These are phyloP conservation scores for Batillaria attramentaria DNA, from an alignment of 1,140 invertebrate species.

Conservation along the genomic window DNA sequence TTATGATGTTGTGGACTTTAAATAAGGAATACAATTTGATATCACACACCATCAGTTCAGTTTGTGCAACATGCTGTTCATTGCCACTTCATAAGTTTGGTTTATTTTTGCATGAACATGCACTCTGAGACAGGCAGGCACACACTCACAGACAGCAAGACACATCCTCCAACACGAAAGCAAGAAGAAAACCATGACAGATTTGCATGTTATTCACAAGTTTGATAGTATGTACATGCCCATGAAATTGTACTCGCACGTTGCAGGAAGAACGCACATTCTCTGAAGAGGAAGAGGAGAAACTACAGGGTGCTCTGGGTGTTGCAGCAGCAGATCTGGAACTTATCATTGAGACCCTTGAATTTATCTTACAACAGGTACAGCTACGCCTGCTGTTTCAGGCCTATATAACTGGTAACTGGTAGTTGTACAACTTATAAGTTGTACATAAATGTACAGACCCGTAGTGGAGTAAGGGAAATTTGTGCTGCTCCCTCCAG, in stretches of 20 bases:
- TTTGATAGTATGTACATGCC: too few relatives aligned
- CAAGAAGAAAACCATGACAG: slow-evolving; percentile 1
- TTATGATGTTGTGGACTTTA: too few relatives aligned
- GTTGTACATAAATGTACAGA: too few relatives aligned
- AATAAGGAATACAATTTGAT: too few relatives aligned
- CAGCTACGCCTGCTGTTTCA: too few relatives aligned
- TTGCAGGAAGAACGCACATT: slow-evolving; percentile 67
- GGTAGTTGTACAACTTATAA: too few relatives aligned
- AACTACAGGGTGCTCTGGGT: slow-evolving; percentile 60
- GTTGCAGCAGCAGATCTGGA: slow-evolving; percentile 60
- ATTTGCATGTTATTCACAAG: not conserved
- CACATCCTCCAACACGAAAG: not conserved
- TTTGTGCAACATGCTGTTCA: too few relatives aligned
- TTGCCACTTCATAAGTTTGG: not conserved
- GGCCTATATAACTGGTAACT: too few relatives aligned
- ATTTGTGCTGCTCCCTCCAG: too few relatives aligned
- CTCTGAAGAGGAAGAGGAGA: slow-evolving; percentile 68
- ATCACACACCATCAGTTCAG: too few relatives aligned
- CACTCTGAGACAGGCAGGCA: not conserved
- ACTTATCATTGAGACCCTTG: slow-evolving; percentile 64
- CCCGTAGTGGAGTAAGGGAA: too few relatives aligned
- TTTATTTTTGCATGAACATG: not conserved
- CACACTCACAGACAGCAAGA: not conserved
- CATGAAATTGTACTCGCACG: not conserved
- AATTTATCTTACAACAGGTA: slow-evolving; percentile 70